Conservation (phyloP, 2,113 vertebrate genomes). For the Calyptommatus sinebrachiatus region DNA sequence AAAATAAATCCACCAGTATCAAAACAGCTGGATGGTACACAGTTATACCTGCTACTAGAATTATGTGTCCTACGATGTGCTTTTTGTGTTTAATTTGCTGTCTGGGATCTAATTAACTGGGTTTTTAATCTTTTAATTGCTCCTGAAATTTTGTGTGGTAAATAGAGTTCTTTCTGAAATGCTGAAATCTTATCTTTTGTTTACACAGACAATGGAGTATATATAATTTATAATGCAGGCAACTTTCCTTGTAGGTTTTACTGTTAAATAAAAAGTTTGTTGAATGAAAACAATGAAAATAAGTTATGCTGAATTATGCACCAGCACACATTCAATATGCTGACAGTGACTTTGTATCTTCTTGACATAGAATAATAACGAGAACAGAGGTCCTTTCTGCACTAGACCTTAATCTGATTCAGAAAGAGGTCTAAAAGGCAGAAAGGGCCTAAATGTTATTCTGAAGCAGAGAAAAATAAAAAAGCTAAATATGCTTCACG, state of each 20-base stretch:
- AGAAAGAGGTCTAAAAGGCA: no score
- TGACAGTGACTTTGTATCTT: constrained; percentile 11
- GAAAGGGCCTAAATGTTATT: not conserved
- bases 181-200: constrained; percentile 22
- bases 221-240: not conserved
- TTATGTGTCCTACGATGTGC: not conserved
- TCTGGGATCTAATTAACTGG: constrained; percentile 18
- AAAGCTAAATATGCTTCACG: not conserved
- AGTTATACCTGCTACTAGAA: not conserved
- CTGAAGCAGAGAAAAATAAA: constrained; percentile 21
- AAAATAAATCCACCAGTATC: not conserved
- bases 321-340: not conserved
- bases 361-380: not conserved
- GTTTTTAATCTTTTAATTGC: constrained; percentile 16
- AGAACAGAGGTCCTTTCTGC: no score
- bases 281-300: constrained; percentile 15
- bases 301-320: constrained; percentile 24
- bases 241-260: constrained; percentile 1
- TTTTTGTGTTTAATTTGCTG: constrained; percentile 24
- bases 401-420: no score
- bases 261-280: not conserved
- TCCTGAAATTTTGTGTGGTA: constrained; percentile 7
- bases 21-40: not conserved
- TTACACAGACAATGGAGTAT: not conserved
- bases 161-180: not conserved